A percentile compares a stretch with the other conserved stretches of the same genome.
These are phyloP conservation scores for Saccostrea echinata DNA, from an alignment of 1,140 invertebrate species.

Conservation along the genomic window DNA sequence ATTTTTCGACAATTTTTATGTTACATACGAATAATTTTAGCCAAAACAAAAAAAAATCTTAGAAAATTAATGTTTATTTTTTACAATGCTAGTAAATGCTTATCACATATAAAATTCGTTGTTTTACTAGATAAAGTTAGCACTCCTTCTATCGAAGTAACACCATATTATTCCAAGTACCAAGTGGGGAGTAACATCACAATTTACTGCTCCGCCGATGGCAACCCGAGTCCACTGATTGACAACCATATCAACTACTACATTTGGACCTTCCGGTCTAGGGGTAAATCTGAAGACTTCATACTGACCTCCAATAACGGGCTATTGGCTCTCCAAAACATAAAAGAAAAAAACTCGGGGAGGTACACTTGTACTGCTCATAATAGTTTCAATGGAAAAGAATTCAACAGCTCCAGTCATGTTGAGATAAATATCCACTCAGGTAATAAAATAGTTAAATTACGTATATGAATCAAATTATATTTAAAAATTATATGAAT, in stretches of 20 bases:
- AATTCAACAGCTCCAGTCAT: background rate
- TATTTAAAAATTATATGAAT: too few species aligned
- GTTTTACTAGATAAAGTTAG: background rate
- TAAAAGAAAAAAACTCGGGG: background rate
- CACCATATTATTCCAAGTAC: background rate
- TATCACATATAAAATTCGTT: background rate
- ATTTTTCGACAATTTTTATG: too few species aligned
- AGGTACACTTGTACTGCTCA: conserved; percentile 27
- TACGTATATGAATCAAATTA: too few species aligned
- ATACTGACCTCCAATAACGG: background rate
- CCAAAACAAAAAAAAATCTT: too few species aligned
- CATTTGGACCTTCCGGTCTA: background rate
- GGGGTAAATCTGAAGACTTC: background rate
- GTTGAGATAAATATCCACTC: background rate
- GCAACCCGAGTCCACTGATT: conserved; percentile 6
- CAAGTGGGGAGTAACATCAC: background rate
- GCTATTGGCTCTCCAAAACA: background rate
- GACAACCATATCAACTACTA: conserved; percentile 30
- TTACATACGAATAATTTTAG: too few species aligned
- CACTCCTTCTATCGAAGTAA: background rate
- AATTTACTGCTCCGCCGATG: background rate
- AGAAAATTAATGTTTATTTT: too few species aligned
- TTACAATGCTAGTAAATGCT: too few species aligned
- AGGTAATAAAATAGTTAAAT: background rate
- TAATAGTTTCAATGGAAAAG: conserved; percentile 11